Evolutionary conservation across 2,888 invertebrate species (phyloP), one percentile per base, ranked within the genome.

Genomic region (Disparrhopalites patrizii): DNA sequence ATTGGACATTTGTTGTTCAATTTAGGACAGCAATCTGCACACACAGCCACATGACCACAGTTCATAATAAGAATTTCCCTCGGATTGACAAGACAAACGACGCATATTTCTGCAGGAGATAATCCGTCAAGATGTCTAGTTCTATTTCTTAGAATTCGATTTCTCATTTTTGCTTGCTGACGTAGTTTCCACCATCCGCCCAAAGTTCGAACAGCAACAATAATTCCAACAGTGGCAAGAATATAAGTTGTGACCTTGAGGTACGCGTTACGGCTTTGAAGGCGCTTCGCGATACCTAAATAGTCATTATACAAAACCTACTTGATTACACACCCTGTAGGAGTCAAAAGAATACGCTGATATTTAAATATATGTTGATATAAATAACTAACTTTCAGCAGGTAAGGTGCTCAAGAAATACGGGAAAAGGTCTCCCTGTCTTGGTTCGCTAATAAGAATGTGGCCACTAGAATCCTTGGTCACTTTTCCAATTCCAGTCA

Each of bases 31-130:
- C 81, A 81, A 60, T 78, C 77, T 3, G 77, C 76, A 74, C 81
- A 81, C 25, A 79, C 65, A 68, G 79, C 79, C 15, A 80, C 76
- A 74, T 81, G 81, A n/a, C 80, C 79, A 73, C 81, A 81, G 43
- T 79, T 76, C 64, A 80, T 70, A 13, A 79, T 65, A 31, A 80
- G 75, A 7, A 81, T 77, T 68, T 80, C 79, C 13, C 79, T 71
- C 0, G 76, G 77, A 68, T 78, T 78, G 7, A 73, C 70, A 55
- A 80, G 70, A 70, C 81, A 81, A 5, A 81, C 76, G 3, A 80
- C 78, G 72, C 81, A 81, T 10, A 69, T 73, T 65, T 73, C 72
- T 50, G 62, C 63, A 33, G 67, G 68, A 13, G 69, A 67, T 20
- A 74, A 51, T 15, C 70, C 70, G 36, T 74, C 68, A 5, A 72